Base-by-base conservation (phyloP, 2,888 invertebrate genomes). In the Orchestes rusci region DNA sequence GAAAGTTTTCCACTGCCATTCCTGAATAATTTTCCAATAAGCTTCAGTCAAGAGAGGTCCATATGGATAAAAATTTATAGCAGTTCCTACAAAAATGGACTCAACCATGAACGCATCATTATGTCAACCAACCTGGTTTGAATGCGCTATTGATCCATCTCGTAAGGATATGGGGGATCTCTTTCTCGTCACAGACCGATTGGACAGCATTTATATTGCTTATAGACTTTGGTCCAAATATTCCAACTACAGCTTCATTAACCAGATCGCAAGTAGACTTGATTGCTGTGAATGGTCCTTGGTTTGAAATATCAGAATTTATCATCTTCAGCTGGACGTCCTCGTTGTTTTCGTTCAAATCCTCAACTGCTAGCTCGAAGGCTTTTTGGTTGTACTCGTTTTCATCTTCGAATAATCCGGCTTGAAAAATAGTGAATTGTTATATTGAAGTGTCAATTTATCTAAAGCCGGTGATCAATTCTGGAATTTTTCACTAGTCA, bases 161-260 rank as follows among this genome's bases (percentile, higher is more conserved):
- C 1, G 75, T 75, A 53, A 79, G 73, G 34, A 84, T 69, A 55
- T 81, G 78, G 0, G 84, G 83, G 37, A 84, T 72, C 58, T 81
- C 80, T 60, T 81, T 71, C 3, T 72, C 69, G 55, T 81, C 77
- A 57, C 82, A 81, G 52, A 82, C 71, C 12, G 80, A 79, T 53
- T 80, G 77, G 3, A 82, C 75, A 48, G 79, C 75, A 20, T 73
- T 71, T 1, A 79, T 72, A 4, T 76, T 71, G 34, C 51, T 41
- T 16, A 50, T 36, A 31, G 74, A 69, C 49, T 73, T 71, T 0
- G 82, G 82, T 2, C 82, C 82, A 55, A 84, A 77, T 41, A 84
- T 70, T 5, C 74, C 80, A 0, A 75, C 75, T 1, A 81, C 72
- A 41, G 84, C 84, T 44, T 71, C 71, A 16, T 53, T 51, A 4